These are phyloP conservation scores for Ophion slaviceki DNA, from an alignment of 2,888 invertebrate species.

Conservation along the genomic window DNA sequence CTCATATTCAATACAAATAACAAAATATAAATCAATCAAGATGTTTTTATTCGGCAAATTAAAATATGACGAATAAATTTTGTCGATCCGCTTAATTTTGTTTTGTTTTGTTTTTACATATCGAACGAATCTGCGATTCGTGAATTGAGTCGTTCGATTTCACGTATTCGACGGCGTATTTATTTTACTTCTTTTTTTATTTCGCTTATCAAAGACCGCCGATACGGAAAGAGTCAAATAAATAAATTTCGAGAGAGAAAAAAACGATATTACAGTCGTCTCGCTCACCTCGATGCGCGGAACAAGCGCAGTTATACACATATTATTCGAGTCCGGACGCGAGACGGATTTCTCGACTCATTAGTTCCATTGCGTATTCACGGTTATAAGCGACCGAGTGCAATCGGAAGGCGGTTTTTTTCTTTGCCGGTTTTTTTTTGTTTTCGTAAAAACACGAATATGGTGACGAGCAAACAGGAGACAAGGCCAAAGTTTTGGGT, in stretches of 20 bases:
- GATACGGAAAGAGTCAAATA: not conserved
- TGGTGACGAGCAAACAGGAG: not conserved
- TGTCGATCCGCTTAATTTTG: not conserved
- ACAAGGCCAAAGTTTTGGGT: not conserved
- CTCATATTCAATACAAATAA: not conserved
- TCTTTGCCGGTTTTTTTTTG: not conserved
- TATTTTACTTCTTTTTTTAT: not conserved
- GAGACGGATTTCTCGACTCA: slow-evolving; percentile 10
- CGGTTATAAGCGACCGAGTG: slow-evolving; percentile 5
- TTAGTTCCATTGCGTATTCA: slow-evolving; percentile 31
- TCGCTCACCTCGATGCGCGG: not conserved
- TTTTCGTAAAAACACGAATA: not conserved
- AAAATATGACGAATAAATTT: not conserved
- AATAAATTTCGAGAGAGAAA: not conserved
- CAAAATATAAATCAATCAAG: not conserved
- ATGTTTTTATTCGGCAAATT: not conserved
- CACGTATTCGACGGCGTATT: too few species aligned
- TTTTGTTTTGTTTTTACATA: not conserved
- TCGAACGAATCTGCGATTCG: not conserved
- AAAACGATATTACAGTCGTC: not conserved
- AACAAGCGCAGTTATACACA: slow-evolving; percentile 1
- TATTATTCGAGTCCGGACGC: not conserved
- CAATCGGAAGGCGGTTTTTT: slow-evolving; percentile 11
- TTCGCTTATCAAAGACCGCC: not conserved
- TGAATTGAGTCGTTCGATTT: not conserved